Base-by-base conservation (phyloP, 2,113 vertebrate species). In the Stigmatopora nigra region DNA sequence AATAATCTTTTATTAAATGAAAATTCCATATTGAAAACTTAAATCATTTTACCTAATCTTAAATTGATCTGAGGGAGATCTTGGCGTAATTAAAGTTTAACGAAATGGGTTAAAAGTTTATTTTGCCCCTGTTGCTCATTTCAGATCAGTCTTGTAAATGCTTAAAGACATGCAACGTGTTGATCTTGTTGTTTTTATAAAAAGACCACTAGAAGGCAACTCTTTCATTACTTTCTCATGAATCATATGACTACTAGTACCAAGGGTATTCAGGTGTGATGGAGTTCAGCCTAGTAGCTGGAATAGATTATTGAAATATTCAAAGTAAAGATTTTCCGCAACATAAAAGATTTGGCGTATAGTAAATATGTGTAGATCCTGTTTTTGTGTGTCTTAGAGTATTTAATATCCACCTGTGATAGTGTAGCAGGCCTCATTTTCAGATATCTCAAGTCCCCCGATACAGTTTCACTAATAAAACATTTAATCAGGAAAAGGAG, bases 231-330 rank as follows among this genome's bases (percentile, higher is more conserved):
- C 63, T 60, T 66, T 70, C 58, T 73, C 47, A 38, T 49, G 38
- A 17, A 68, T 68, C 60, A 69, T 63, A 72, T 78, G 62, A 63
- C 64, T 77, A 76, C 73, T 80, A 76, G 86, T 76, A 66, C 13
- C 20, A 62, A 16, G 52, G 79, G 68, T 22, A 66, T 6, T 70
- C 73, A 76, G 65, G 60, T 75, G 78, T 78, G 73, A 83, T 76
- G 25, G 65, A 47, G 64, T 63, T 71, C 61, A 47, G 46, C 59
- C 66, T 10, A 16, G 56, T 9, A 49, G 64, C 73, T 69, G 68
- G 81, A 85, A 83, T 84, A 68, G 80, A 75, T 78, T 80, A 64
- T 75, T 82, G 48, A 84, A 86, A 84, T 82, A 83, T 85, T 56
- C 84, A 67, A 86, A 78, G 63, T 38, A 55, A 70, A 76, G 69